Evolutionary conservation across 2,113 vertebrate genomes (phyloP).

Genomic region (Coturnix japonica): DNA sequence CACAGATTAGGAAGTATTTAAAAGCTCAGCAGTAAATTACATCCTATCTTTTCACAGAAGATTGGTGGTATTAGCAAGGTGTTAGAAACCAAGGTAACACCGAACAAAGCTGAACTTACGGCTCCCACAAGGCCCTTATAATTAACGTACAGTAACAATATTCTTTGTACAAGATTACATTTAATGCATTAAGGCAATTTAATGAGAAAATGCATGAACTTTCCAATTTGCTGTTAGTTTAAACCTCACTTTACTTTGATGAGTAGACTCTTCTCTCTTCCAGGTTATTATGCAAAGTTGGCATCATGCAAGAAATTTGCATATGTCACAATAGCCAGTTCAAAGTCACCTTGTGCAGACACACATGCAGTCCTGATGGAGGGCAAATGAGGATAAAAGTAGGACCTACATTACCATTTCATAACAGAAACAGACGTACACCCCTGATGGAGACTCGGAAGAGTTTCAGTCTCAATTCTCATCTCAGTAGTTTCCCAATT

Average conservation of each 20-base stretch:
- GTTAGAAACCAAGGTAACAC: conserved; percentile 6
- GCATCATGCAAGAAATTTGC: neutral
- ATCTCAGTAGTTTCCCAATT: neutral
- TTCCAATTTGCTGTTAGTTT: conserved; percentile 30
- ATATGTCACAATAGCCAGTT: neutral
- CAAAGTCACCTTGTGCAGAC: neutral
- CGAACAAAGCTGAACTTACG: neutral
- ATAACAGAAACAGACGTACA: neutral
- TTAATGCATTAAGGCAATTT: neutral
- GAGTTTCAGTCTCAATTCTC: neutral
- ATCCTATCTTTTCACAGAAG: neutral
- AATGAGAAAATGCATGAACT: neutral
- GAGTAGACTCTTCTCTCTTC: neutral
- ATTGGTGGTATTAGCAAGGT: conserved; percentile 3
- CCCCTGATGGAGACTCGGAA: neutral
- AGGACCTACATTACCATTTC: neutral
- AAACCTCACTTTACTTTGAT: conserved; percentile 11
- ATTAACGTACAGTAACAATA: conserved; percentile 34
- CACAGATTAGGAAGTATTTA: neutral
- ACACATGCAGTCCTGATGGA: neutral
- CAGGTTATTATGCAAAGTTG: neutral
- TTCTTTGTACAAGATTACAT: neutral
- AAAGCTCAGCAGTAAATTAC: neutral
- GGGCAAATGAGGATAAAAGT: neutral
- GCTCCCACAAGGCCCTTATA: conserved; percentile 12